Evolutionary conservation across 2,797 vertebrate species (phyloP).

Genomic region (Avahi laniger): DNA sequence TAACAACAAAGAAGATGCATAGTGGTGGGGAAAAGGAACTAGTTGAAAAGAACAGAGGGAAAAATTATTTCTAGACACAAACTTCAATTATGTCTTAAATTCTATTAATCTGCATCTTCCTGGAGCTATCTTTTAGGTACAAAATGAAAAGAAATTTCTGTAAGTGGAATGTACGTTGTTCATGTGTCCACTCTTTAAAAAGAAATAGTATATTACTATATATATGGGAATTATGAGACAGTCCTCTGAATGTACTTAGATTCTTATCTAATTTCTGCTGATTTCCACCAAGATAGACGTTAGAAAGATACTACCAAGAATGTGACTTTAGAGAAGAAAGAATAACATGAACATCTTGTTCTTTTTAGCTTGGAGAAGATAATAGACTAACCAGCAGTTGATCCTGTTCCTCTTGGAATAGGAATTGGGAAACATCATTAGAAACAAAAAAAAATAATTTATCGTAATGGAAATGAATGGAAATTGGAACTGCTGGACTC

Average conservation of each 20-base stretch:
- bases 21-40: background rate
- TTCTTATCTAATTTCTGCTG: background rate
- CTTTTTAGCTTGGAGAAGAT: background rate
- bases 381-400: background rate
- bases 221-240: background rate
- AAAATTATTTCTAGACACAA: slow-evolving; percentile 4
- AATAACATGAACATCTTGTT: background rate
- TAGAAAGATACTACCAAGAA: slow-evolving; percentile 22
- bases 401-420: background rate
- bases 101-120: background rate
- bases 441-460: background rate
- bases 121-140: background rate
- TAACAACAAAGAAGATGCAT: background rate
- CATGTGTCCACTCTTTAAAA: slow-evolving; percentile 18
- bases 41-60: background rate
- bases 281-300: background rate
- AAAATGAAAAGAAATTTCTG: background rate
- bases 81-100: background rate
- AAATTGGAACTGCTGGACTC: background rate
- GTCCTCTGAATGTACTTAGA: background rate
- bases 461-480: background rate
- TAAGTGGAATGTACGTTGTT: background rate
- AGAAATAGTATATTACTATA: background rate
- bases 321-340: background rate
- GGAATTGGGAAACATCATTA: background rate